Evolutionary conservation across 2,888 invertebrate species (phyloP), one percentile per base, ranked within the genome.

Genomic region (Epicampocera succincta): DNA sequence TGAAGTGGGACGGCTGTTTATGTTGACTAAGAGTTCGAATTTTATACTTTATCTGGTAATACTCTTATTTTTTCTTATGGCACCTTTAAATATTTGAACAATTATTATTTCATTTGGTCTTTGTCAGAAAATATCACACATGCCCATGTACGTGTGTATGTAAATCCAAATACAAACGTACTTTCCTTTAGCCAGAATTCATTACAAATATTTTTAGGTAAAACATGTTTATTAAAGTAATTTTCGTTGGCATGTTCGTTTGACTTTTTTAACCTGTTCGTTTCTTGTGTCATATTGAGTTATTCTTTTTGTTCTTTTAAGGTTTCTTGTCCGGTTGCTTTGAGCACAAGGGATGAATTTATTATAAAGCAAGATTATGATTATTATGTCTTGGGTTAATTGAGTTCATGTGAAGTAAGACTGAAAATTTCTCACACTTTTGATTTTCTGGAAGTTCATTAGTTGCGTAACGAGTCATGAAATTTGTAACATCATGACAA

Each of bases 381-480:
- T 33, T 33, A 33, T 33, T 33, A 42, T 9, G 13, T 29, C 46
- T 50, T 8, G 46, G 50, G 46, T 48, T 40, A 38, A 40, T 48
- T 56, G 25, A 46, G 48, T 12, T 48, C 2, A 8, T 40, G 6
- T 68, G 19, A 17, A 52, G 19, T 3, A 54, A 54, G 15, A 42
- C n/a, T 11, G 21, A 50, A 44, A 33, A 25, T 13, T 74, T 74
- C 65, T 74, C 74, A 74, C 65, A 74, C 65, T 48, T 46, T 54
- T 29, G 9, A 12, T 15, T 11, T 52, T 68, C 29, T 46, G 52
- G 33, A n/a, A 44, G 38, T n/a, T 56, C 69, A 69, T 71, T 71
- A 77, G 69, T 9, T 25, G 63, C 69, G 46, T 69, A 77, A 56
- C n/a, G n/a, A 69, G 29, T 48, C 76, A 77, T 56, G 56, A 71